A percentile compares a stretch with the other conserved stretches of the same genome.
Evolutionary conservation across 2,888 invertebrate species (phyloP).

Genomic region (Brenthis daphne): DNA sequence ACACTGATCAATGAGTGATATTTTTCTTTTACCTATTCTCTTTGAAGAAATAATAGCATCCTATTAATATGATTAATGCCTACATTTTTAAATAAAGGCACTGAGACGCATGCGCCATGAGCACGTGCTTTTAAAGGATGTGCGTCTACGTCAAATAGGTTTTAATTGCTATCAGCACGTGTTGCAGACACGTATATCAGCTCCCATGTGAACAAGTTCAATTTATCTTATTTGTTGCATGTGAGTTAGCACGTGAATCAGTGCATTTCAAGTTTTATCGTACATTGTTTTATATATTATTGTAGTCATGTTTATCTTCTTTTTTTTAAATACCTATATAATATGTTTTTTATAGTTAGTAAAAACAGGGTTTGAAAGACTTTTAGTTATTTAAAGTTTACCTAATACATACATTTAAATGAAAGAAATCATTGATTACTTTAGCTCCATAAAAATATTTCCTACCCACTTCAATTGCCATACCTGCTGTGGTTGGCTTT

Average conservation of each 20-base stretch:
- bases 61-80: background rate
- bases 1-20: too few relatives aligned
- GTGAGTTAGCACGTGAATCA: slow-evolving; percentile 37
- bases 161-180: slow-evolving; percentile 67
- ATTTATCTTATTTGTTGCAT: slow-evolving; percentile 31
- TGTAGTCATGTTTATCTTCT: background rate
- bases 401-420: too few relatives aligned
- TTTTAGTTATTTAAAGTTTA: background rate
- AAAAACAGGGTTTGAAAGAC: too few relatives aligned
- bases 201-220: slow-evolving; percentile 47
- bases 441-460: background rate
- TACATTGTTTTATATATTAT: slow-evolving; percentile 14
- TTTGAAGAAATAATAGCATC: background rate
- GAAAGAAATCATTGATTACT: too few relatives aligned
- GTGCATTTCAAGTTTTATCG: slow-evolving; percentile 18
- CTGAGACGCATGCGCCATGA: slow-evolving; percentile 6
- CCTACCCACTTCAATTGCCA: background rate
- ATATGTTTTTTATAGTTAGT: background rate
- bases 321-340: background rate
- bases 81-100: slow-evolving; percentile 9
- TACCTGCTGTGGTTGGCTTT: slow-evolving; percentile 29
- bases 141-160: slow-evolving; percentile 55
- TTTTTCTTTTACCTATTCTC: too few relatives aligned
- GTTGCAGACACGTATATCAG: slow-evolving; percentile 55
- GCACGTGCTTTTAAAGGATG: slow-evolving; percentile 62